Evolutionary conservation across 1,140 invertebrate genomes (phyloP), one percentile per base, ranked within the genome.

Genomic region (Lordiphosa collinella): DNA sequence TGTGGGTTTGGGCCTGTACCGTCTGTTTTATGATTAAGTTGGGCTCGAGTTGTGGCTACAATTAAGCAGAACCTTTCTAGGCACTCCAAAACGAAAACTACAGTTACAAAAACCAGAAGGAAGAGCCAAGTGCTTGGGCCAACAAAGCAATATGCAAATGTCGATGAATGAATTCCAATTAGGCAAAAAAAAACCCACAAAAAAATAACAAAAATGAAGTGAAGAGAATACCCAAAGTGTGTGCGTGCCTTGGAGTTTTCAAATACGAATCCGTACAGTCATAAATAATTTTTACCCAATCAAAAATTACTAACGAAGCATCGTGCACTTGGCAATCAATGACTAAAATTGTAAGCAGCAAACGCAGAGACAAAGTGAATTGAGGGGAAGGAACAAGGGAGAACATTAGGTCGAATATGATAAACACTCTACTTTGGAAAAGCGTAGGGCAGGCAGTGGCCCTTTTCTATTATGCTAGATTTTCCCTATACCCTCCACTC

Each of bases 141-240:
- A 84, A 84, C 73, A 84, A 73, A 84, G 57, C 68, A 84, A 85
- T 84, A 84, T 84, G 78, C 78, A 84, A 84, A 84, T 84, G 79
- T 54, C 53, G 64, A 56, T 84, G 79, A 82, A 69, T 84, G 78
- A 84, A 84, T 84, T 84, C 79, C 78, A 84, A 84, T 84, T 84
- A 84, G 78, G 78, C 73, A 84, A 69, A 85, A 76, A 69, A 61
- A 43, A 69, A 53, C 35, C 46, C 14, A 25, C 18, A 38, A 40
- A 41, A 37, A 55, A 41, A 48, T 61, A 55, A 36, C 36, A 52
- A 25, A 51, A 63, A 72, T 37, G 56, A 58, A 40, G 55, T 44
- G 25, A 47, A 12, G 37, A 49, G 43, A 47, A 67, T 50, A 59
- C 47, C 49, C 36, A 47, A 47, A 44, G 55, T 65, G 58, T 49